Base-by-base conservation (phyloP, 2,797 vertebrate species). In the Gymnothorax javanicus region DNA sequence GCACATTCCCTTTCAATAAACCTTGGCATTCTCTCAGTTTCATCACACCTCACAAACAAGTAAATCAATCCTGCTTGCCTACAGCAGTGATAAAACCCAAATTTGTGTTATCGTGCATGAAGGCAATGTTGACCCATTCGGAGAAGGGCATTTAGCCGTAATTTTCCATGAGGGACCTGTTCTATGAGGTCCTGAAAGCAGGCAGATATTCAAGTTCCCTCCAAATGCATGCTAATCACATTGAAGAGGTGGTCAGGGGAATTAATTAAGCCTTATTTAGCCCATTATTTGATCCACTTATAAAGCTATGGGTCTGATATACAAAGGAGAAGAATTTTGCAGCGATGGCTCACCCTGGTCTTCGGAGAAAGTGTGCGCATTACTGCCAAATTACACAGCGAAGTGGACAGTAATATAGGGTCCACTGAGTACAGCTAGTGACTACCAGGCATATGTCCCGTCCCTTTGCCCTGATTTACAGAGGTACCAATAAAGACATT, bases 11-110 rank as follows among this genome's bases (percentile, higher is more conserved):
- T 73, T 73, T 73, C 27, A 12, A 43, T 73, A 12, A 33, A 12
- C 9, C 27, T 27, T 5, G 4, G 27, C 15, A 73, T 33, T 73
- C 7, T 33, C 43, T 73, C 27, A 73, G 69, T 43, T 43, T 2
- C 25, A 75, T 75, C 33, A 43, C 5, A 75, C 50, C 27, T 75
- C 71, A 75, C 71, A 27, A 71, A 71, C 69, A 75, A 73, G 25
- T 5, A 69, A 69, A n/a, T 33, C 25, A 73, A 73, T 73, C 69
- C 69, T 73, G 69, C 25, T 73, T 73, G 27, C 69, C 69, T 73
- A 12, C 25, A 33, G 69, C 27, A 73, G 9, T 73, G 69, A 33
- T 33, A 33, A 25, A 73, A 33, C 27, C 25, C 11, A 8, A 12
- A 73, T 71, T 71, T 33, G 5, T 33, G n/a, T 9, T 33, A 73